Base-by-base conservation (phyloP, 2,113 vertebrate species). In the Microtus richardsoni region DNA sequence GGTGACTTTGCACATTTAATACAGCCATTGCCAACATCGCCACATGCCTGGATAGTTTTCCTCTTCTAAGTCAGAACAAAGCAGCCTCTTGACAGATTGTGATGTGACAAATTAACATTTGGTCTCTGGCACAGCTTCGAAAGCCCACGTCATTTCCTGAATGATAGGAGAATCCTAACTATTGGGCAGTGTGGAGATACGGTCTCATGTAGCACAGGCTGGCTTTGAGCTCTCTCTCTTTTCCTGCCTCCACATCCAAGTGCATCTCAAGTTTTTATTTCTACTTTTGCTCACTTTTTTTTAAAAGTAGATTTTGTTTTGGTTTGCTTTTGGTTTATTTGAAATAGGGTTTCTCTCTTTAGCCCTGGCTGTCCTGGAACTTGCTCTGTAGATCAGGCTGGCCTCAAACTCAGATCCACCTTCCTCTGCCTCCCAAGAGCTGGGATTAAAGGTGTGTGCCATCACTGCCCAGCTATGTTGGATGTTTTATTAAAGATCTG, bases 1-100 rank as follows among this genome's bases (percentile, higher is more conserved):
- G 92, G 10, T 73, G 52, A 93, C 52, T 91, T 82, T 90, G 64
- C 75, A 71, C n/a, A 73, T 88, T 97, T 90, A 87, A 77, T 28
- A 0, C 83, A 92, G 52, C 33, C 41, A 5, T 83, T 3, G 62
- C n/a, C 79, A 70, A 70, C 30, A 88, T 73, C 2, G 41, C n/a
- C 19, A 7, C 77, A 24, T 70, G 71, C 33, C 66, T 82, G 64
- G 39, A 44, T 84, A 77, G 17, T 47, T 7, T 44, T 94, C 39
- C 19, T 88, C 24, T 30, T 47, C 47, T 70, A 90, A 82, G 26
- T 41, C 41, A 87, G 41, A 80, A 54, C 60, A 90, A 77, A 74
- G 54, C 28, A 89, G 44, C 26, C 19, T 89, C 49, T 77, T 95
- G 41, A 93, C 16, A 92, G 49, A 84, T 58, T 84, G n/a, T 54